Evolutionary conservation across 2,888 invertebrate species (phyloP), one percentile per base, ranked within the genome.

Genomic region (Belgica antarctica): DNA sequence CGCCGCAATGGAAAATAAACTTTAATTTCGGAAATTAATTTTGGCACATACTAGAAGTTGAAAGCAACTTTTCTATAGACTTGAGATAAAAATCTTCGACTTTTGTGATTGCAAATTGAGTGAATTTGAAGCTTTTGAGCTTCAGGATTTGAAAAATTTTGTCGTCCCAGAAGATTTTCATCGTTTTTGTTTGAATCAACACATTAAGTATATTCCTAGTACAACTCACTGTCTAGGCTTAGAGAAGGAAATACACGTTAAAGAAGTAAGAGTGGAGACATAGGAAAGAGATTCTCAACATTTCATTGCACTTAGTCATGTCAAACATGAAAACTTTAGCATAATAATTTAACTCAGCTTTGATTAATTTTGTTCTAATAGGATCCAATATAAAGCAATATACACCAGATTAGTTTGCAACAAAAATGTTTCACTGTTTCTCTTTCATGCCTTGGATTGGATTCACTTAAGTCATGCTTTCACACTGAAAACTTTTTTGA

Each of bases 11-110:
- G n/a, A n/a, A n/a, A n/a, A n/a, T n/a, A 41, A 41, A 41, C 41
- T 41, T 41, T 15, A 41, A 41, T 41, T 41, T 41, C 41, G 41
- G 41, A 41, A 52, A 52, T 52, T 52, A 52, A 52, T 52, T 52
- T 52, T 52, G 52, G 22, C 52, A 52, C 52, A 52, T 19, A 22
- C 52, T 52, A 52, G 2, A 4, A 52, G 52, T 52, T n/a, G 52
- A 22, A 19, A 52, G 52, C 52, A 17, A 52, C 7, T 31, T 41
- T 22, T 19, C 7, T 52, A 12, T 8, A 12, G 52, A 52, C 4
- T 52, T 52, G 12, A 7, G 52, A 52, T 52, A 52, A 52, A 52
- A 52, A 52, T 59, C 59, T 59, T 59, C 27, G 25, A 59, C 52
- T 52, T 59, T n/a, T 25, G 25, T 8, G 12, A 27, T 59, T 59